Conservation (phyloP, 2,888 invertebrate genomes). For the Catocala fraxini region DNA sequence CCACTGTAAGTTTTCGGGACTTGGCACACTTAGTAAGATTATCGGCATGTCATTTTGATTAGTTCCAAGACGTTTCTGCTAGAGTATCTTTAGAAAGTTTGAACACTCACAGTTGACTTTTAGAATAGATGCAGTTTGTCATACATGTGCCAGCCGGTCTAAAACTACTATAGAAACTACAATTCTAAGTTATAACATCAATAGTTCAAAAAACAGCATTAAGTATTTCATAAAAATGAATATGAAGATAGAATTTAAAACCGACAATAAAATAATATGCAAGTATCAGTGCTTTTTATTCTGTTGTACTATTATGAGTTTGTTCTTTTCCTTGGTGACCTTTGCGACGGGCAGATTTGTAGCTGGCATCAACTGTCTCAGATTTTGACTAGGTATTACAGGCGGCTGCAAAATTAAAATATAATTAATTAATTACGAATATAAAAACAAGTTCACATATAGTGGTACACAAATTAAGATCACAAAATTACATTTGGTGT, state of each 20-base stretch:
- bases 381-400: constrained; percentile 89
- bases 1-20: too few species aligned
- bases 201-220: constrained; percentile 29
- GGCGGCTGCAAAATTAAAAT: constrained; percentile 72
- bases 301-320: constrained; percentile 92
- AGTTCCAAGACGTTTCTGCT: too few species aligned
- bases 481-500: too few species aligned
- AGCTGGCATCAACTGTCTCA: constrained; percentile 90
- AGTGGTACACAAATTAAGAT: too few species aligned
- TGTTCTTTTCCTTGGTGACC: constrained; percentile 94
- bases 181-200: constrained; percentile 18
- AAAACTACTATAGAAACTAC: constrained; percentile 19
- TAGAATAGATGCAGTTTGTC: background rate
- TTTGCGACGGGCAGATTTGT: constrained; percentile 90
- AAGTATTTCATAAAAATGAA: constrained; percentile 36
- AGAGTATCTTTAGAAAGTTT: too few species aligned
- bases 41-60: too few species aligned
- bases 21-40: too few species aligned
- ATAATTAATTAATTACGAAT: background rate
- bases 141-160: background rate
- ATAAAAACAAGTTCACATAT: background rate
- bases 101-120: too few species aligned
- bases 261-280: constrained; percentile 51
- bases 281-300: constrained; percentile 84
- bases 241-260: constrained; percentile 46